Evolutionary conservation across 1,140 invertebrate species (phyloP).

Genomic region (Campoletis sonorensis): DNA sequence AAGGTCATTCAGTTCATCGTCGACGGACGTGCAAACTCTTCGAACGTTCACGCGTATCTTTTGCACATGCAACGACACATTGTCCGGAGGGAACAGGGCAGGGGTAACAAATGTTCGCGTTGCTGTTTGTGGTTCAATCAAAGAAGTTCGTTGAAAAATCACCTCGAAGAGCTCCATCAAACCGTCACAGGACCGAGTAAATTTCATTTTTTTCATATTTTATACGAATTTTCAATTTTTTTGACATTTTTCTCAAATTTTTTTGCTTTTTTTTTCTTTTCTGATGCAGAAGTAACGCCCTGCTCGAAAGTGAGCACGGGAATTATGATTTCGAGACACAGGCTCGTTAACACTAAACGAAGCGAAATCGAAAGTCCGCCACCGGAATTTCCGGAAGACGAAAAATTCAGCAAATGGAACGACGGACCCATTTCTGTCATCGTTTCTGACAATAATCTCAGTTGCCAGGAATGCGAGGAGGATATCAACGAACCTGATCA

Average conservation of each 20-base stretch:
- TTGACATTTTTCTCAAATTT: slow-evolving; percentile 32
- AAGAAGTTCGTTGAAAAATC: slow-evolving; percentile 77
- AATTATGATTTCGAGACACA: slow-evolving; percentile 73
- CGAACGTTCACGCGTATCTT: slow-evolving; percentile 70
- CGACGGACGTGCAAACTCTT: slow-evolving; percentile 62
- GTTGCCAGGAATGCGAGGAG: slow-evolving; percentile 85
- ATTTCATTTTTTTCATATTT: slow-evolving; percentile 44
- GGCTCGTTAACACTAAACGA: slow-evolving; percentile 73
- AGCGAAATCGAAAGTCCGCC: slow-evolving; percentile 69
- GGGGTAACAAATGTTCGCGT: slow-evolving; percentile 81
- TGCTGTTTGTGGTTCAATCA: slow-evolving; percentile 85
- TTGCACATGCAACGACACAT: slow-evolving; percentile 74
- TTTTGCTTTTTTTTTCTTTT: slow-evolving; percentile 28
- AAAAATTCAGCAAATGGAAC: slow-evolving; percentile 69
- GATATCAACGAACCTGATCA: slow-evolving; percentile 81
- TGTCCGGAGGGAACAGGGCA: slow-evolving; percentile 76
- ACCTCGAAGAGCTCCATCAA: slow-evolving; percentile 70
- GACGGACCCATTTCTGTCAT: slow-evolving; percentile 67
- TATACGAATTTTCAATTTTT: slow-evolving; percentile 16
- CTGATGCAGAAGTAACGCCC: slow-evolving; percentile 69
- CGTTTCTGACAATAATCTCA: slow-evolving; percentile 56
- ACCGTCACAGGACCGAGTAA: slow-evolving; percentile 60
- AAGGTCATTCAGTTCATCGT: slow-evolving; percentile 74
- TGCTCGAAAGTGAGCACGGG: slow-evolving; percentile 65
- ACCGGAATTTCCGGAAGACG: slow-evolving; percentile 58